A percentile compares a stretch with the other conserved stretches of the same genome.
These are phyloP conservation scores for Styela clava DNA, from an alignment of 23 tunicate species.

Conservation along the genomic window DNA sequence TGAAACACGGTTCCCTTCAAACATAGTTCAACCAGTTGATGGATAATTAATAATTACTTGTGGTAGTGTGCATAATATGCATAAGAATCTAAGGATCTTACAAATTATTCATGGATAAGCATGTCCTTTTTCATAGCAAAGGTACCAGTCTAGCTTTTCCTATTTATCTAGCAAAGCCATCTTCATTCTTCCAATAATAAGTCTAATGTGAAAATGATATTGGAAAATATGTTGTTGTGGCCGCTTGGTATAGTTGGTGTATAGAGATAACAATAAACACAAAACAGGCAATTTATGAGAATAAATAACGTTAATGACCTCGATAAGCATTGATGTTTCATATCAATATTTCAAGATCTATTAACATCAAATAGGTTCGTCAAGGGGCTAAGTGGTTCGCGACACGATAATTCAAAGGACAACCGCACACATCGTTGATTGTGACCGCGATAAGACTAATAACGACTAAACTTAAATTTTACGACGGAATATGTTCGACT, in stretches of 20 bases:
- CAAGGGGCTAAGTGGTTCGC: neutral
- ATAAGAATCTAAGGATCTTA: too few species aligned
- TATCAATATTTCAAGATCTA: neutral
- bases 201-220: neutral
- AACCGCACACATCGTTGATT: neutral
- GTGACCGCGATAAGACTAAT: neutral
- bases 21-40: too few species aligned
- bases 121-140: too few species aligned
- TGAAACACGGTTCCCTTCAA: too few species aligned
- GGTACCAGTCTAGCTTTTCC: too few species aligned
- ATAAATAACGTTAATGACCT: neutral
- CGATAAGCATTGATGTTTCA: neutral
- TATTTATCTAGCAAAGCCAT: too few species aligned
- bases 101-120: too few species aligned
- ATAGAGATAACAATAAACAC: neutral
- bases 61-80: too few species aligned
- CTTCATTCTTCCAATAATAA: neutral
- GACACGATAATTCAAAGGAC: neutral
- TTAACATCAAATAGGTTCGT: neutral
- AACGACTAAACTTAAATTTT: neutral
- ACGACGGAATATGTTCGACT: too few species aligned
- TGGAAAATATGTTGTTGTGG: neutral
- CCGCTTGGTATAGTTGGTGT: neutral
- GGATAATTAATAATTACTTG: too few species aligned
- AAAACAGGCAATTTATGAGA: neutral